Evolutionary conservation across 2,888 invertebrate genomes (phyloP).

Genomic region (Drosophila koepferae): DNA sequence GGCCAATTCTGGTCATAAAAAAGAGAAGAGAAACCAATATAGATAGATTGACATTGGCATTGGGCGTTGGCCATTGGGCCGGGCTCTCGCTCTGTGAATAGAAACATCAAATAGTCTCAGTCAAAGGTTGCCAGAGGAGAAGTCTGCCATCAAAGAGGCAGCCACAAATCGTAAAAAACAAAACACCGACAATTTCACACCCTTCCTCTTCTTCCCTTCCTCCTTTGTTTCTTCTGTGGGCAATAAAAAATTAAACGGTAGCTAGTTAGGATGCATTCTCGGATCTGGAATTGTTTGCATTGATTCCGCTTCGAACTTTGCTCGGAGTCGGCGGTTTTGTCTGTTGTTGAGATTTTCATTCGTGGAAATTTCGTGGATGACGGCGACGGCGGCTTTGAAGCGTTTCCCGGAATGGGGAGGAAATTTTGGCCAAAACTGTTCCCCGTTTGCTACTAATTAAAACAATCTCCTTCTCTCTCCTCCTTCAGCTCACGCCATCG

Average conservation of each 20-base stretch:
- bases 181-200: constrained; percentile 76
- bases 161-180: constrained; percentile 68
- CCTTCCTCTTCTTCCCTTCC: constrained; percentile 23
- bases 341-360: constrained; percentile 62
- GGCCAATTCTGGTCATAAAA: constrained; percentile 53
- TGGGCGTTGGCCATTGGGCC: constrained; percentile 12
- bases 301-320: constrained; percentile 46
- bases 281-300: constrained; percentile 66
- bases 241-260: constrained; percentile 81
- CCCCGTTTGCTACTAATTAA: constrained; percentile 60
- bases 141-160: constrained; percentile 64
- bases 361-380: constrained; percentile 56
- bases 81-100: constrained; percentile 64
- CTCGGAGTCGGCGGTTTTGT: constrained; percentile 41
- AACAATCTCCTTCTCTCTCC: constrained; percentile 17
- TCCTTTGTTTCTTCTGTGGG: constrained; percentile 44
- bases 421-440: constrained; percentile 28
- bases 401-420: constrained; percentile 51
- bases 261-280: constrained; percentile 75
- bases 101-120: constrained; percentile 73
- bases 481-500: too few species aligned
- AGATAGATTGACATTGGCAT: constrained; percentile 56
- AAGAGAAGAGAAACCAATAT: constrained; percentile 23
- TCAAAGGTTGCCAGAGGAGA: constrained; percentile 4
- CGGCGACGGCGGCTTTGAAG: constrained; percentile 75